Conservation (phyloP, 2,797 vertebrate genomes). For the Garrulus glandarius region DNA sequence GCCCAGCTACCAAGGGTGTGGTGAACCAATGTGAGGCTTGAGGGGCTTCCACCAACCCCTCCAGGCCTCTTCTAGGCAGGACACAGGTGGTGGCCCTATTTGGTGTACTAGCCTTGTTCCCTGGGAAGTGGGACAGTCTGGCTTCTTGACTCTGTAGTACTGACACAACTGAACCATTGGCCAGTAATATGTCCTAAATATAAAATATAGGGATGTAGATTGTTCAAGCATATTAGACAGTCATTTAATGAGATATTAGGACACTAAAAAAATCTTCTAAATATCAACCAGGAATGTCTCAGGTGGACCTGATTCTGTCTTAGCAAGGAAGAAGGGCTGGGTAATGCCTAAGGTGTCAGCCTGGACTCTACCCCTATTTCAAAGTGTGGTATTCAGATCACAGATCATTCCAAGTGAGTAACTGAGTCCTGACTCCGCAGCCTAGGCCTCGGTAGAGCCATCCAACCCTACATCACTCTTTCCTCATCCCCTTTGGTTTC, state of each 20-base stretch:
- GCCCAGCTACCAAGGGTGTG: background rate
- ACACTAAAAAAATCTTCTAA: background rate
- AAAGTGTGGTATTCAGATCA: background rate
- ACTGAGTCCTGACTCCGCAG: background rate
- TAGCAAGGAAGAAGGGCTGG: background rate
- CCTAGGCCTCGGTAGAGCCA: background rate
- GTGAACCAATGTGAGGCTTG: background rate
- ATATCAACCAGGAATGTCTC: background rate
- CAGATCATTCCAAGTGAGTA: background rate
- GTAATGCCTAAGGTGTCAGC: background rate
- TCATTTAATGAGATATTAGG: background rate
- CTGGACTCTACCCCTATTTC: background rate
- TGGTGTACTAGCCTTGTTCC: background rate
- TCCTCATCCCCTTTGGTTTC: background rate
- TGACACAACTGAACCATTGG: background rate
- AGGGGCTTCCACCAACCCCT: background rate
- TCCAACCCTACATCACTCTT: background rate
- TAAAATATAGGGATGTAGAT: background rate
- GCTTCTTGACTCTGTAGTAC: background rate
- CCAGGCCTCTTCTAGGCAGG: background rate
- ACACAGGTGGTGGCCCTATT: background rate
- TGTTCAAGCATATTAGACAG: background rate
- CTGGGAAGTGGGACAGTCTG: background rate
- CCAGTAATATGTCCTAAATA: background rate
- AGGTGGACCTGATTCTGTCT: background rate